Conservation (phyloP, 2,113 vertebrate species). For the Pomatorhinus ruficollis region DNA sequence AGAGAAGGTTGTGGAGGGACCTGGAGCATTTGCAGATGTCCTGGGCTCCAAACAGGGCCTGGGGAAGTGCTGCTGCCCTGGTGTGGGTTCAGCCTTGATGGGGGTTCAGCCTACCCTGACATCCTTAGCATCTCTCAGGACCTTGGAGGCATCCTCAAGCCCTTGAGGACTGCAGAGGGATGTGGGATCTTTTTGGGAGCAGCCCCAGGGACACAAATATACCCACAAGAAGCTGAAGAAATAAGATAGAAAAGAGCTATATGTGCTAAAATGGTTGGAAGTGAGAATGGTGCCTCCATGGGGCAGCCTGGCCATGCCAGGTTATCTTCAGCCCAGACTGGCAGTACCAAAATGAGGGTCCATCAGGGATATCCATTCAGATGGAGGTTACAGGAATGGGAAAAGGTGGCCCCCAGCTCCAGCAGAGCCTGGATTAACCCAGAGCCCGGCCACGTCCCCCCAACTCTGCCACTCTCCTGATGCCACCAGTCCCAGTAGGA, state of each 20-base stretch:
- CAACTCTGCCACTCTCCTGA: background rate
- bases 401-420: background rate
- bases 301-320: background rate
- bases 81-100: background rate
- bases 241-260: background rate
- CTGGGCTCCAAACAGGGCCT: background rate
- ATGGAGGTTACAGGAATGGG: rapidly evolving
- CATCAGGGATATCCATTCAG: background rate
- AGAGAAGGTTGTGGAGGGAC: background rate
- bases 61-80: background rate
- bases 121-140: background rate
- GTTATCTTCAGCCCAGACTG: background rate
- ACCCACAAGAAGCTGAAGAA: background rate
- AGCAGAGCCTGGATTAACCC: rapidly evolving
- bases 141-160: background rate
- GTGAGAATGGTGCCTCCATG: background rate
- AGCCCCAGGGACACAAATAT: background rate
- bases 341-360: background rate
- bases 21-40: background rate
- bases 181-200: background rate
- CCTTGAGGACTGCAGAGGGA: background rate
- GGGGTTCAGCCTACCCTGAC: background rate
- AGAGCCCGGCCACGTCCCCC: background rate
- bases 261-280: background rate
- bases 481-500: background rate